A percentile compares a stretch with the other conserved stretches of the same genome.
These are phyloP conservation scores for Cryptocephalus primarius DNA, from an alignment of 2,888 invertebrate species.

Conservation along the genomic window DNA sequence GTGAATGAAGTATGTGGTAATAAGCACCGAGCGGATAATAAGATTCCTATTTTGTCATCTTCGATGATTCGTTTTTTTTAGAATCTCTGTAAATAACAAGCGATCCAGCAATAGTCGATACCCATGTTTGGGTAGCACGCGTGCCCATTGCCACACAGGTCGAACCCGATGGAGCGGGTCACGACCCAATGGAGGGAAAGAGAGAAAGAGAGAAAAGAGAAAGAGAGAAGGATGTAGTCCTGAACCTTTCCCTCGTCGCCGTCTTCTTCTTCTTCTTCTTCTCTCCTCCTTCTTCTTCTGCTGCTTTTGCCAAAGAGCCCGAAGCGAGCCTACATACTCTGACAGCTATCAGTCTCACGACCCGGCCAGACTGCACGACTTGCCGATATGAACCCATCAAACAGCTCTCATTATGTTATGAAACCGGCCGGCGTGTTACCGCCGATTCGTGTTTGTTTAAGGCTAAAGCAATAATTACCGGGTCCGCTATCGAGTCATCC, in stretches of 20 bases:
- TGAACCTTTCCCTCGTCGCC: constrained; percentile 11
- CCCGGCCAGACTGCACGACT: constrained; percentile 20
- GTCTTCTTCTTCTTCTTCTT: constrained; percentile 7
- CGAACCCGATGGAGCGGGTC: constrained; percentile 14
- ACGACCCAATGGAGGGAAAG: constrained; percentile 18
- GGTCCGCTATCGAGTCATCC: constrained; percentile 14
- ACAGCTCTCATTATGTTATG: constrained; percentile 21
- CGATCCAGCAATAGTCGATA: too few relatives aligned
- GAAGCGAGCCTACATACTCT: constrained; percentile 18
- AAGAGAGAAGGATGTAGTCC: constrained; percentile 2
- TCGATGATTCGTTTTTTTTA: too few relatives aligned
- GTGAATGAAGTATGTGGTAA: too few relatives aligned
- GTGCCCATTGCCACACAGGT: constrained; percentile 19
- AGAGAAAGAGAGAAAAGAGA: too few relatives aligned
- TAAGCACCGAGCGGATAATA: too few relatives aligned
- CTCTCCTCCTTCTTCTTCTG: constrained; percentile 9
- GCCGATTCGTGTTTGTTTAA: constrained; percentile 30
- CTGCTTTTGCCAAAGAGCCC: constrained; percentile 10
- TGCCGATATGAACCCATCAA: constrained; percentile 18
- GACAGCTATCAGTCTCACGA: constrained; percentile 34
- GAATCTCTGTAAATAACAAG: too few relatives aligned
- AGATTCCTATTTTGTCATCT: too few relatives aligned
- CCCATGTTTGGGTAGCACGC: constrained; percentile 14
- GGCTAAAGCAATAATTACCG: constrained; percentile 25
- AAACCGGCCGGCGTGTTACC: constrained; percentile 22